These are phyloP conservation scores for Dysidea cf. avara DNA, from an alignment of 37 sponge, comb jelly and placozoan genomes.

Conservation along the genomic window DNA sequence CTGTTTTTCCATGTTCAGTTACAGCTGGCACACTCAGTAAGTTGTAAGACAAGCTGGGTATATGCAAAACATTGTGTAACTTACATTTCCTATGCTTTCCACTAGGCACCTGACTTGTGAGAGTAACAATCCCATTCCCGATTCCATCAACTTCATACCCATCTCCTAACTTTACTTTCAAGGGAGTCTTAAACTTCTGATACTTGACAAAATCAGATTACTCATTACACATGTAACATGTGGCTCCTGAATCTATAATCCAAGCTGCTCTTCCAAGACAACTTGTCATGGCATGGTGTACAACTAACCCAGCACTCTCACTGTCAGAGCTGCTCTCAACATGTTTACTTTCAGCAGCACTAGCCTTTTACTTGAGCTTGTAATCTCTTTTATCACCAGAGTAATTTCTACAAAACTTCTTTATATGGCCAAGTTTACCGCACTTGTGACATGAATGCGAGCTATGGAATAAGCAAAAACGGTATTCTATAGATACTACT, in stretches of 20 bases:
- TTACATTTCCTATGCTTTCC: background rate
- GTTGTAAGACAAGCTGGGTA: slow-evolving; percentile 12
- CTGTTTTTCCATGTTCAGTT: slow-evolving; percentile 3
- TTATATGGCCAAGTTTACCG: background rate
- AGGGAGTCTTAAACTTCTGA: background rate
- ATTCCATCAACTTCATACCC: slow-evolving; percentile 2
- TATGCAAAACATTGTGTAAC: background rate
- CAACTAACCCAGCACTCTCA: background rate
- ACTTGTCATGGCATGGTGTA: slow-evolving; percentile 1
- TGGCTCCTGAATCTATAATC: slow-evolving; percentile 14
- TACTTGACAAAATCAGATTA: background rate
- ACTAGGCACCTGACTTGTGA: background rate
- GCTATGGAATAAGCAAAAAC: no score
- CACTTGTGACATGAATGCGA: slow-evolving; percentile 12
- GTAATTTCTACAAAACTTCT: background rate
- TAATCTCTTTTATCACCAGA: background rate
- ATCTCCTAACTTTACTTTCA: background rate
- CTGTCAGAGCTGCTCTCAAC: background rate
- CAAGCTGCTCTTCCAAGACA: background rate
- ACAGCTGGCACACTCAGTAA: background rate
- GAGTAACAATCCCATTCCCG: slow-evolving; percentile 6
- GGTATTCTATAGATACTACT: no score
- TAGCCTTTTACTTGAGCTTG: background rate
- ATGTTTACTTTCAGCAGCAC: background rate
- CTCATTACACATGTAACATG: background rate